Base-by-base conservation (phyloP, 2,113 vertebrate species). In the Heterotis niloticus region DNA sequence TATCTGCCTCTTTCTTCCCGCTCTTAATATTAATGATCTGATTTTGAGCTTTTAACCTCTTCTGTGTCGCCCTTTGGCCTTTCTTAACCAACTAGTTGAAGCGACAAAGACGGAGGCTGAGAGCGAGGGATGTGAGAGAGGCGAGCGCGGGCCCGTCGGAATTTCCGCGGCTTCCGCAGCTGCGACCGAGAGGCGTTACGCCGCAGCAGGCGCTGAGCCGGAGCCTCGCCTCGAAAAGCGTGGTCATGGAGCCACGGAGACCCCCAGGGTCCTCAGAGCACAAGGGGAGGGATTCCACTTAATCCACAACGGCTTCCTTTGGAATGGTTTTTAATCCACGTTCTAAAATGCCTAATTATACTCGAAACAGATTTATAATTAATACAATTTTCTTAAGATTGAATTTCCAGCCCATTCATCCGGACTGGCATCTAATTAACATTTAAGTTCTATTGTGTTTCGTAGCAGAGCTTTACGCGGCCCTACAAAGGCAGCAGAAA, bases 291-390 rank as follows among this genome's bases (percentile, higher is more conserved):
- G 23, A 65, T 66, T 34, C 44, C 5, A 10, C 10, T 14, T 67
- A 66, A 67, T 20, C 5, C 17, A 77, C 44, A 67, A 56, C 23
- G 64, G 64, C n/a, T 34, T 14, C 64, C 12, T 54, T 56, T 67
- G 56, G 18, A 59, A 66, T 69, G 56, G n/a, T 59, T 62, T 64
- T 78, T 78, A 78, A 78, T 71, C 56, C 77, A 56, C 75, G 44
- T 77, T 51, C 62, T 66, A 52, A 66, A 64, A 26, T 51, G 64
- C n/a, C 13, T 69, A 78, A 78, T 70, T 78, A 68, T 78, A 70
- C 66, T 60, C 14, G 77, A 78, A 78, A 78, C 66, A 78, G 65
- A 71, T 78, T 44, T 78, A 68, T 78, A 78, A 70, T 78, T 70
- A 71, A 78, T 78, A 66, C 67, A 71, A 62, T 78, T 71, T 71